phyloP scores from a whole-genome alignment of 2,888 invertebrate species.

The Slavum lentiscoides region DNA sequence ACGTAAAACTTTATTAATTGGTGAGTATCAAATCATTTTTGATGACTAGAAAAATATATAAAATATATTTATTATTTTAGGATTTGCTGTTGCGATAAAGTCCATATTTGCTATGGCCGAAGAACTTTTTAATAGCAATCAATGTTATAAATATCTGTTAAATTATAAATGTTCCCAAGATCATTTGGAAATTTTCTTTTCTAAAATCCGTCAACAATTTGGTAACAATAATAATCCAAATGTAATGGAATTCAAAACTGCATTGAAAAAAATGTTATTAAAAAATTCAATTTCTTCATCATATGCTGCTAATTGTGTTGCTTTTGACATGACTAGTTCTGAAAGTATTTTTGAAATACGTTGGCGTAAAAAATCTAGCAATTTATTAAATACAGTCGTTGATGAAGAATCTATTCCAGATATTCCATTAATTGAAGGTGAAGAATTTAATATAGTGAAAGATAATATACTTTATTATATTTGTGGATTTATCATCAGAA shows the following conservation, averaged over 20 bases:
- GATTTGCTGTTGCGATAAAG: not conserved
- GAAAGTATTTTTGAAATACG: constrained; percentile 14
- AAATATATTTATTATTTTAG: constrained; percentile 1
- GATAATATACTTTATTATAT: too few relatives aligned
- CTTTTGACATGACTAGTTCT: not conserved
- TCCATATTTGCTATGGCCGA: not conserved
- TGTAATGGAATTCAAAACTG: constrained; percentile 6
- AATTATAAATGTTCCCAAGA: not conserved
- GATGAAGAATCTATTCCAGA: too few relatives aligned
- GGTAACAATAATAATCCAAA: constrained; percentile 14
- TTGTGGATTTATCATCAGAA: too few relatives aligned
- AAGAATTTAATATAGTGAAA: too few relatives aligned
- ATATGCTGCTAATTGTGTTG: constrained; percentile 1
- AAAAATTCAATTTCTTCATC: not conserved
- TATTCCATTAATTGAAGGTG: too few relatives aligned
- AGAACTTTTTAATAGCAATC: not conserved
- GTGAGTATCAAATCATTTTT: not conserved
- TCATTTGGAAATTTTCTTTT: constrained; percentile 7
- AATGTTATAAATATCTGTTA: constrained; percentile 18
- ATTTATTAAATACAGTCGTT: too few relatives aligned
- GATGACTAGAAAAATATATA: not conserved
- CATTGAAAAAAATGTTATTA: not conserved
- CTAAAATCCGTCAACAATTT: not conserved
- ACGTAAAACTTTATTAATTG: not conserved
- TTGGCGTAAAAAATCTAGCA: constrained; percentile 1